Percentiles rank a stretch among this genome's conserved stretches.
Evolutionary conservation across 2,888 invertebrate species (phyloP).

Genomic region (Drosophila subsilvestris): DNA sequence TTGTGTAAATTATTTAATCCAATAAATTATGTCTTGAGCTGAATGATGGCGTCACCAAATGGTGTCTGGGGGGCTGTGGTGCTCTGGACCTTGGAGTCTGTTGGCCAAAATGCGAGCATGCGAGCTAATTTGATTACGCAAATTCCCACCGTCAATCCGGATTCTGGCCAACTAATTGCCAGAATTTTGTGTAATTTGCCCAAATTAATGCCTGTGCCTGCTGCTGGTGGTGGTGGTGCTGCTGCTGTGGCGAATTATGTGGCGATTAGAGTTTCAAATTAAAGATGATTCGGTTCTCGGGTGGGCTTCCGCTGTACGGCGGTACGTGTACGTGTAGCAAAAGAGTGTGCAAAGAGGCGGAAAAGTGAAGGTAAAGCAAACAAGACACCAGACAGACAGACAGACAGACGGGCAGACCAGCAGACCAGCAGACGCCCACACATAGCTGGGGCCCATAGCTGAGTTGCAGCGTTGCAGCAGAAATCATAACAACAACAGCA

Average conservation of each 20-base stretch:
- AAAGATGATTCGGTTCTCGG: constrained; percentile 38
- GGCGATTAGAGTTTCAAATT: constrained; percentile 48
- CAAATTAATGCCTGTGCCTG: constrained; percentile 8
- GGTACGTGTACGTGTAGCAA: not conserved
- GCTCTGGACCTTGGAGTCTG: not conserved
- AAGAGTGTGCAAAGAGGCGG: not conserved
- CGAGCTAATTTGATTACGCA: constrained; percentile 38
- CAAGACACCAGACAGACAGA: constrained; percentile 31
- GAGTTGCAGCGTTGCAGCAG: not conserved
- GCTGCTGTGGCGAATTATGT: constrained; percentile 36
- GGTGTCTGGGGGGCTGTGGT: not conserved
- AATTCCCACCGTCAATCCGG: not conserved
- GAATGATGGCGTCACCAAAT: constrained; percentile 3
- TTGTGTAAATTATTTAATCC: constrained; percentile 4
- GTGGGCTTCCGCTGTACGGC: constrained; percentile 11
- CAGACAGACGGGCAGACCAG: not conserved
- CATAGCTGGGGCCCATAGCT: not conserved
- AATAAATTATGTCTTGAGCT: constrained; percentile 4
- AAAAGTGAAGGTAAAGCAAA: constrained; percentile 67
- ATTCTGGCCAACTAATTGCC: constrained; percentile 23
- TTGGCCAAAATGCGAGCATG: constrained; percentile 19
- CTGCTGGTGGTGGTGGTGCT: not conserved
- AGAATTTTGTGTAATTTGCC: constrained; percentile 39
- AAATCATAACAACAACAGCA: constrained; percentile 43
- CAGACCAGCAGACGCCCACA: not conserved